These are phyloP conservation scores for Enteromius radiatus DNA, from an alignment of 2,797 vertebrate species.

Conservation along the genomic window DNA sequence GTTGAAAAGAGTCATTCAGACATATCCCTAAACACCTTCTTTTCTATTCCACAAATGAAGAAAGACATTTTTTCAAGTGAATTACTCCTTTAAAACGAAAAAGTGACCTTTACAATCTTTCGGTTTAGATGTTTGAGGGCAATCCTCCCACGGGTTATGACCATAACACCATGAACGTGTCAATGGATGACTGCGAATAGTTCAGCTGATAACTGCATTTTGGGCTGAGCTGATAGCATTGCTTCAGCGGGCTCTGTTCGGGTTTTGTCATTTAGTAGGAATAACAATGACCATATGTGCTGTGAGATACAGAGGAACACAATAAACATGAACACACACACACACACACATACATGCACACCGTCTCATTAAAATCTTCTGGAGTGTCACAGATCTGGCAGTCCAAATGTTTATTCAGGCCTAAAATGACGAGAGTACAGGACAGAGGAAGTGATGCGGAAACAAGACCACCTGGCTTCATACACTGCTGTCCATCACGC, in stretches of 20 bases:
- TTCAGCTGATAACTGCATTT: not conserved
- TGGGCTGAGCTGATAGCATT: slow-evolving; percentile 23
- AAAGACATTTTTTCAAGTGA: not conserved
- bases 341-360: slow-evolving; percentile 1
- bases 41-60: not conserved
- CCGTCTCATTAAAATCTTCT: slow-evolving; percentile 11
- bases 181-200: slow-evolving; percentile 3
- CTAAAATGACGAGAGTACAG: slow-evolving; percentile 21
- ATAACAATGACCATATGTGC: slow-evolving; percentile 27
- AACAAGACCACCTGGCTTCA: slow-evolving; percentile 51
- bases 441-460: slow-evolving; percentile 30
- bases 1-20: not conserved
- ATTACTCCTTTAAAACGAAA: not conserved
- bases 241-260: not conserved
- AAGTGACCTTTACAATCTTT: not conserved
- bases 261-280: slow-evolving; percentile 20
- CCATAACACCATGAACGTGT: slow-evolving; percentile 14
- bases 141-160: not conserved
- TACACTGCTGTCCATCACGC: slow-evolving; percentile 18
- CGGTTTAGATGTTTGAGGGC: slow-evolving; percentile 14
- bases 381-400: slow-evolving; percentile 25
- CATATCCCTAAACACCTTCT: not conserved
- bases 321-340: not conserved
- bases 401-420: slow-evolving; percentile 28
- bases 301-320: slow-evolving; percentile 18